Evolutionary conservation across 2,113 vertebrate species (phyloP), one percentile per base, ranked within the genome.

Genomic region (Nycticryphes semicollaris): DNA sequence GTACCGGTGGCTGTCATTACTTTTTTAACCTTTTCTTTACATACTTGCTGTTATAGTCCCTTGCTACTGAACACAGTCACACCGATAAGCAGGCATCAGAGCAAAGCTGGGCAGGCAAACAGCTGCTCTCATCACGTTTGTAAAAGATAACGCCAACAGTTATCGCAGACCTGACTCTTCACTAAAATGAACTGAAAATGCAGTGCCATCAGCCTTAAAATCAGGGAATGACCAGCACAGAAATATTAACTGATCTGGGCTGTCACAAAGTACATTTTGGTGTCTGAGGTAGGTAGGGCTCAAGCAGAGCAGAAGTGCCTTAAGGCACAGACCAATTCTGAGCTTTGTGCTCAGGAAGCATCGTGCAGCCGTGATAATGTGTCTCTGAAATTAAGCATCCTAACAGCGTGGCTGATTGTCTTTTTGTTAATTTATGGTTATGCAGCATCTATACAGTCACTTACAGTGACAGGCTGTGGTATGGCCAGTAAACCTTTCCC

Each of bases 251-350:
- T 90, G 72, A 92, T 85, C 23, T 70, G 50, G 43, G 25, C 59
- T 96, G 88, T 90, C 88, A 94, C 57, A 73, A 73, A 88, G 41
- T 88, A 64, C 85, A 76, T 83, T 92, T 94, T 91, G 43, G 53
- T 94, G 90, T 94, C 93, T 96, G 75, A 69, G 14, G 20, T 75
- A 87, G 77, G 81, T 84, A 93, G 69, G 57, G 24, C 77, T 94
- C 80, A 96, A 87, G 78, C 81, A 81, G 87, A 90, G 83, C 47
- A 70, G 78, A 92, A 94, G 57, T 89, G 81, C 91, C 87, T 94
- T 85, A 87, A 93, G 85, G 78, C 54, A 3, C 57, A 92, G 91
- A 75, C 56, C 16, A 30, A 0, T 78, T 87, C 69, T 79, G 66
- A 94, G 84, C 87, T 95, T 84, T 87, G 72, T 79, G 22, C 73